Evolutionary conservation across 2,797 vertebrate genomes (phyloP).

Genomic region (Sebastes hubbsi): DNA sequence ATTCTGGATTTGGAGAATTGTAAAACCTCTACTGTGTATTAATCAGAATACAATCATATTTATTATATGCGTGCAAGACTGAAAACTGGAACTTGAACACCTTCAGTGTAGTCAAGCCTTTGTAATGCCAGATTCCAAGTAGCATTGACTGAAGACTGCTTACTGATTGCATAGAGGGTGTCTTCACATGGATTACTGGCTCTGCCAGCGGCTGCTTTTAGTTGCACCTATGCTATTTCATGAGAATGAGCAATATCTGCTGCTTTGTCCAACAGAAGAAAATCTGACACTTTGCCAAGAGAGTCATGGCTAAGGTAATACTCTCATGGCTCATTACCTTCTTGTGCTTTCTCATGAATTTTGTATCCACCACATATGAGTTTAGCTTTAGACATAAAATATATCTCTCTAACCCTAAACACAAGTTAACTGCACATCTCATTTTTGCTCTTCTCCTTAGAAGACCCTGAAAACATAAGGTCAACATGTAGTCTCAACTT

Average conservation of each 20-base stretch:
- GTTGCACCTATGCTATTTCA: neutral
- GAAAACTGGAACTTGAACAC: neutral
- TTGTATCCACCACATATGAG: neutral
- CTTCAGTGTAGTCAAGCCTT: neutral
- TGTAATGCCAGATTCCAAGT: neutral
- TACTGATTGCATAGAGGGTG: neutral
- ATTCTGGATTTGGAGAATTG: no score
- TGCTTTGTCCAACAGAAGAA: neutral
- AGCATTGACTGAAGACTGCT: neutral
- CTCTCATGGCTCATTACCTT: neutral
- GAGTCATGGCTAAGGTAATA: no score
- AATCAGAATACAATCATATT: neutral
- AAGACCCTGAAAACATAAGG: neutral
- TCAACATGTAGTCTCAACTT: neutral
- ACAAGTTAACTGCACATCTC: neutral
- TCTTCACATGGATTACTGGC: neutral
- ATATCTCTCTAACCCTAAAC: neutral
- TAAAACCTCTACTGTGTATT: no score
- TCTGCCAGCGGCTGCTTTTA: neutral
- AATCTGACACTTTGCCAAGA: neutral
- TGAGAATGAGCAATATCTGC: neutral
- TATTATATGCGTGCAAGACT: neutral
- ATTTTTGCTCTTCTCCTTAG: neutral
- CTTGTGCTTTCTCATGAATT: conserved; percentile 1
- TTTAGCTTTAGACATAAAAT: neutral